These are phyloP conservation scores for Orthonychiurus folsomi DNA, from an alignment of 2,888 invertebrate species.

Conservation along the genomic window DNA sequence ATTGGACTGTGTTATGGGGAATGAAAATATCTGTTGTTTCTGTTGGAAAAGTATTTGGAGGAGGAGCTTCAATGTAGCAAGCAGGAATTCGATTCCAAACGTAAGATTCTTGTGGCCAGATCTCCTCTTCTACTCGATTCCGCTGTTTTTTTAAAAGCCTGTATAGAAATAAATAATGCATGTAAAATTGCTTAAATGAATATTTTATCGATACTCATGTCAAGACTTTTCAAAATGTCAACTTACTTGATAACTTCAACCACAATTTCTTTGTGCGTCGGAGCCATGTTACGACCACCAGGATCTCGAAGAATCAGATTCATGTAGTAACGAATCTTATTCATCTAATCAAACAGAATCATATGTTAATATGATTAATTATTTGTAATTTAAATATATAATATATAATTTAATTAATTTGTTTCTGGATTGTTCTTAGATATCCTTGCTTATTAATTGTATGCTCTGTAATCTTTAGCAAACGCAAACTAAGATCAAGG, in stretches of 20 bases:
- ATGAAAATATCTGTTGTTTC: conserved; percentile 31
- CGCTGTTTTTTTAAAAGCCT: conserved; percentile 22
- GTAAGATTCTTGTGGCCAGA: conserved; percentile 35
- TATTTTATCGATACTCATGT: too few species aligned
- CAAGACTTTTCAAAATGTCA: background rate
- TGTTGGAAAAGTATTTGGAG: conserved; percentile 16
- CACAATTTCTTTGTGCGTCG: conserved; percentile 22
- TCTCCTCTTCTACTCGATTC: conserved; percentile 24
- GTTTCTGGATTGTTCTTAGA: too few species aligned
- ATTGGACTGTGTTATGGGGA: conserved; percentile 27
- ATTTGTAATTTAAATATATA: too few species aligned
- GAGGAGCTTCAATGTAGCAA: conserved; percentile 9
- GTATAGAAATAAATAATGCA: too few species aligned
- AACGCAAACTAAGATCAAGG: too few species aligned
- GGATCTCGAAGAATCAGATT: conserved; percentile 54
- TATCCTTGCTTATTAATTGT: too few species aligned
- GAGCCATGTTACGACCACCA: conserved; percentile 19
- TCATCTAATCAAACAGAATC: conserved; percentile 63
- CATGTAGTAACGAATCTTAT: conserved; percentile 63
- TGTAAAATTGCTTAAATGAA: too few species aligned
- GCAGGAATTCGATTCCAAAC: conserved; percentile 28
- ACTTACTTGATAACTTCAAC: conserved; percentile 20
- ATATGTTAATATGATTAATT: too few species aligned
- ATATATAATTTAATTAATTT: too few species aligned
- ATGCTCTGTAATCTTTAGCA: too few species aligned